Evolutionary conservation across 1,140 invertebrate genomes (phyloP).

Genomic region (Trachymyrmex cornetzi): DNA sequence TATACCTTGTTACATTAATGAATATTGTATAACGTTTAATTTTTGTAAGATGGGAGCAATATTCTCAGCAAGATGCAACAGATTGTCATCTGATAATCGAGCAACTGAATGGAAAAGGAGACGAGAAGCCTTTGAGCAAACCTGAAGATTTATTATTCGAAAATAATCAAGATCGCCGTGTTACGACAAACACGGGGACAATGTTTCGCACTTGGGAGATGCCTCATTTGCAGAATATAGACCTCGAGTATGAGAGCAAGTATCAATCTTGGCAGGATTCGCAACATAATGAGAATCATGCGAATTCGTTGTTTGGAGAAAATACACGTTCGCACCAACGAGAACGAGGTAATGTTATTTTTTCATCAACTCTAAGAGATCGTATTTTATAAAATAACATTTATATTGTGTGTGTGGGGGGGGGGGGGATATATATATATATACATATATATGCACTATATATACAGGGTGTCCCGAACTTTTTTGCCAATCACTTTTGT

Average conservation of each 20-base stretch:
- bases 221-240: slow-evolving; percentile 57
- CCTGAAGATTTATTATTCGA: slow-evolving; percentile 37
- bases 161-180: slow-evolving; percentile 55
- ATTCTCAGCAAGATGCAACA: slow-evolving; percentile 45
- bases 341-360: slow-evolving; percentile 67
- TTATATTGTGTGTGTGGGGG: no score
- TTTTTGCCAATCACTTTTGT: no score
- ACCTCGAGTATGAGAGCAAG: slow-evolving; percentile 54
- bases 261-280: slow-evolving; percentile 61
- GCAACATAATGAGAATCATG: slow-evolving; percentile 13
- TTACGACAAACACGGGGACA: slow-evolving; percentile 35
- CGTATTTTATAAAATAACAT: not conserved
- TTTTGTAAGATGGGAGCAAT: slow-evolving; percentile 68
- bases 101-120: not conserved
- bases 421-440: no score
- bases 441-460: no score
- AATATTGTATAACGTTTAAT: not conserved
- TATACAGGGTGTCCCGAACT: no score
- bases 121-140: not conserved
- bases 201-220: slow-evolving; percentile 73
- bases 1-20: not conserved
- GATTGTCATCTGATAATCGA: slow-evolving; percentile 24
- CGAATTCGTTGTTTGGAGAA: slow-evolving; percentile 38
- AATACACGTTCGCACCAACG: slow-evolving; percentile 37
- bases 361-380: not conserved